phyloP scores from a whole-genome alignment of 2,113 vertebrate genomes.

The Sterrhoptilus dennistouni region DNA sequence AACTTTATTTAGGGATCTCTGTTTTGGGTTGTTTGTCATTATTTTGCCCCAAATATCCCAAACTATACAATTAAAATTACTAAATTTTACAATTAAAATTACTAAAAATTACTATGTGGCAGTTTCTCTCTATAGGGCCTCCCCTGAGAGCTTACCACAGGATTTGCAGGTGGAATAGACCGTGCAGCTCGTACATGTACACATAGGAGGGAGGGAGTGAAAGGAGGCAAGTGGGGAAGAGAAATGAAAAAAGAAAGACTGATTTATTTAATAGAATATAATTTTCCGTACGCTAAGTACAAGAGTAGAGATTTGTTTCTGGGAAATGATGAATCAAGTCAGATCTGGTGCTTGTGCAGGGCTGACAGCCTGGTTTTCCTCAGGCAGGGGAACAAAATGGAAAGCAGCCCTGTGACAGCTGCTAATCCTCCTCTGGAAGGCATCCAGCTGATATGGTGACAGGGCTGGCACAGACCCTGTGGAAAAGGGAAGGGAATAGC shows the following conservation, averaged over 20 bases:
- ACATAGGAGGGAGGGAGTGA: not conserved
- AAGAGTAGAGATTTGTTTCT: not conserved
- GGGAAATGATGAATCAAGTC: not conserved
- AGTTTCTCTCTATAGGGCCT: not conserved
- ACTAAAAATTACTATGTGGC: not conserved
- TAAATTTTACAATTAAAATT: no score
- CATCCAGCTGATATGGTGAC: not conserved
- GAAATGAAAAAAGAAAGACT: not conserved
- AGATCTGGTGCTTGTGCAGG: not conserved
- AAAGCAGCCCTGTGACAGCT: not conserved
- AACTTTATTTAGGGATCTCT: not conserved
- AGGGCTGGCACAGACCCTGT: not conserved
- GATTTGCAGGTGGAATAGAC: not conserved
- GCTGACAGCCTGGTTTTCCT: not conserved
- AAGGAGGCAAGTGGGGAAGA: rapidly evolving
- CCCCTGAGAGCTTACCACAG: not conserved
- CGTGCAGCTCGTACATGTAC: not conserved
- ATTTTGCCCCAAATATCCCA: not conserved
- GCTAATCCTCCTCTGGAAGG: not conserved
- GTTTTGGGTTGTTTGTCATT: not conserved
- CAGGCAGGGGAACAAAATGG: not conserved
- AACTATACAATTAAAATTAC: not conserved
- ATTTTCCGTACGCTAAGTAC: not conserved
- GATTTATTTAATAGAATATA: not conserved
- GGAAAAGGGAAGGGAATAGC: not conserved